Base-by-base conservation (phyloP, 92 coral and sea anemone species). In the Epizoanthus ramosus region DNA sequence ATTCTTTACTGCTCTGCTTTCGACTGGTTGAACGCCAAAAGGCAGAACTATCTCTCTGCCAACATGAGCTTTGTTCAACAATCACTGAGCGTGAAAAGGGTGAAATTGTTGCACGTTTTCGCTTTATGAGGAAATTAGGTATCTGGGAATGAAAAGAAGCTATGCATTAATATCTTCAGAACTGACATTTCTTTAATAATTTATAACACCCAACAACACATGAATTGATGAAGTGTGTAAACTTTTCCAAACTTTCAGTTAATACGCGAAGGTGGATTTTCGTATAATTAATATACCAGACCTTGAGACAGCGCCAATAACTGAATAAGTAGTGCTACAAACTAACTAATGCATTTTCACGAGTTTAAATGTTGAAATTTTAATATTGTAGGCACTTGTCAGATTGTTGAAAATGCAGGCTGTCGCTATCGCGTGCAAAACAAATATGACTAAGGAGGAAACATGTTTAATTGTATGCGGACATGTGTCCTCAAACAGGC, bases 71-170 rank as follows among this genome's bases (percentile, higher is more conserved):
- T 59, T 76, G 81, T 60, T 60, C 69, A 41, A 9, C 57, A 21
- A 14, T 76, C 81, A 76, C 56, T 59, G 70, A 76, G 70, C 81
- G 81, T 76, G 81, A 76, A 76, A 57, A 60, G 18, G 12, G 10
- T 35, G 15, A 60, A 75, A 76, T 76, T 39, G 39, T 76, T 76
- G 81, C 81, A 76, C 70, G 69, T 33, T 76, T 74, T 76, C 68
- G 5, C n/a, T 59, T 60, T 70, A 4, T 17, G 45, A 41, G 24
- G 9, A 54, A 39, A 28, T 8, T 16, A n/a, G 71, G 18, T 28
- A 47, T 47, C 0, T 43, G 23, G 18, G 23, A 43, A n/a, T 22
- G 19, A 25, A 61, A 47, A n/a, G 28, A 18, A 60, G 12, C 28
- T 59, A 39, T 41, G 68, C 68, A 59, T 33, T 75, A 33, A 39